These are phyloP conservation scores for Spea bombifrons DNA, from an alignment of 2,113 vertebrate species.

Conservation along the genomic window DNA sequence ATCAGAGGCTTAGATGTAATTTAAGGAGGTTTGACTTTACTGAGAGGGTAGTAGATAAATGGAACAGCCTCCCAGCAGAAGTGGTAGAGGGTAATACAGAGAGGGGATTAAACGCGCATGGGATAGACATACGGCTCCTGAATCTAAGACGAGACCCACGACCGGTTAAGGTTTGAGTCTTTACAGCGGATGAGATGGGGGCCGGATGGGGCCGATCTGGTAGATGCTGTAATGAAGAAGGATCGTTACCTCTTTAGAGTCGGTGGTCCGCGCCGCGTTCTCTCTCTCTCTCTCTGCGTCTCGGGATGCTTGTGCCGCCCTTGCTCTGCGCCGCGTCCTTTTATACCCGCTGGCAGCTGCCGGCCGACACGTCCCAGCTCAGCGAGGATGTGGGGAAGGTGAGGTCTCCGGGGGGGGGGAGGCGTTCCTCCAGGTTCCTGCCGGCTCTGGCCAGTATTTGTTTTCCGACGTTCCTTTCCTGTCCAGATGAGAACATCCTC, in stretches of 20 bases:
- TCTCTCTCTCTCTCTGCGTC: neutral
- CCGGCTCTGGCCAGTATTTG: neutral
- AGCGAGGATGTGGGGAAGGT: slow-evolving; percentile 19
- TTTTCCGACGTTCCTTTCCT: slow-evolving; percentile 18
- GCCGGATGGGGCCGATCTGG: too few relatives aligned
- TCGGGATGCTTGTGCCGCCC: too few relatives aligned
- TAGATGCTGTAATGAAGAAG: neutral
- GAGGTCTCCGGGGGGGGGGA: slow-evolving; percentile 10
- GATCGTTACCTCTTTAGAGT: slow-evolving; percentile 2
- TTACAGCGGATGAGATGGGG: too few relatives aligned
- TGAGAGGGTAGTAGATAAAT: too few relatives aligned
- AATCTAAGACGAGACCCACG: too few relatives aligned
- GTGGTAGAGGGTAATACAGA: too few relatives aligned
- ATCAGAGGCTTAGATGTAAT: too few relatives aligned
- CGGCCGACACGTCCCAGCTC: slow-evolving; percentile 16
- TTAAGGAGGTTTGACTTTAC: too few relatives aligned
- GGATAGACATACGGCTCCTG: too few relatives aligned
- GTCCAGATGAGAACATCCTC: neutral
- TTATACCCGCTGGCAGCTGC: slow-evolving; percentile 18
- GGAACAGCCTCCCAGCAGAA: too few relatives aligned
- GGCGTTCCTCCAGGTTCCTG: slow-evolving; percentile 4
- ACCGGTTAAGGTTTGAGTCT: too few relatives aligned
- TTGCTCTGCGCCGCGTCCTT: neutral
- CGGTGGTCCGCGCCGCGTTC: neutral
- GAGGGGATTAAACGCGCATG: too few relatives aligned